Evolutionary conservation across 1,140 invertebrate genomes (phyloP).

Genomic region (Drosophila triauraria): DNA sequence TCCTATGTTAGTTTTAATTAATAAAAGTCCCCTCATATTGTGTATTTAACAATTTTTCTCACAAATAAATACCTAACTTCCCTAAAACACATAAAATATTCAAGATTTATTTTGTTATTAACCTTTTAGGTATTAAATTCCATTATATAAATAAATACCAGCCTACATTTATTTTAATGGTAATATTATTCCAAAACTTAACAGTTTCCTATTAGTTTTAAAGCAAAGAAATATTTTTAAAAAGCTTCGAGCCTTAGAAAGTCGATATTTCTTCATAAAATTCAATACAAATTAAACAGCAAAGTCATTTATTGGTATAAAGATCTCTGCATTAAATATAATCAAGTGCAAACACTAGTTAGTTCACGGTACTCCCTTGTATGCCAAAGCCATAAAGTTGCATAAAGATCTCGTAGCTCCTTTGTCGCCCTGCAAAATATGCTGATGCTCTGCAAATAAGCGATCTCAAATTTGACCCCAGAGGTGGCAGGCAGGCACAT

Average conservation of each 20-base stretch:
- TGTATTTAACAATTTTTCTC: not conserved
- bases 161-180: no score
- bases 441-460: not conserved
- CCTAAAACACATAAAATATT: not conserved
- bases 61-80: not conserved
- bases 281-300: not conserved
- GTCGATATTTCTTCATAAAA: not conserved
- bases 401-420: not conserved
- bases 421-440: not conserved
- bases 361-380: not conserved
- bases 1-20: no score
- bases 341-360: not conserved
- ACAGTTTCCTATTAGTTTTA: no score
- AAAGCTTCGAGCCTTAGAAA: no score
- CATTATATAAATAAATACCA: no score
- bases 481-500: slow-evolving; percentile 12
- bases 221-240: not conserved
- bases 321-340: not conserved
- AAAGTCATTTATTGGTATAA: not conserved
- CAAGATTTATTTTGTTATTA: not conserved
- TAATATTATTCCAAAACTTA: no score
- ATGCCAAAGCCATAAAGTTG: not conserved
- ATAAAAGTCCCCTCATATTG: not conserved
- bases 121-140: no score
- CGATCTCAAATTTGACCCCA: slow-evolving; percentile 20